These are phyloP conservation scores for Amblyteles armatorius DNA, from an alignment of 2,888 invertebrate genomes.

Conservation along the genomic window DNA sequence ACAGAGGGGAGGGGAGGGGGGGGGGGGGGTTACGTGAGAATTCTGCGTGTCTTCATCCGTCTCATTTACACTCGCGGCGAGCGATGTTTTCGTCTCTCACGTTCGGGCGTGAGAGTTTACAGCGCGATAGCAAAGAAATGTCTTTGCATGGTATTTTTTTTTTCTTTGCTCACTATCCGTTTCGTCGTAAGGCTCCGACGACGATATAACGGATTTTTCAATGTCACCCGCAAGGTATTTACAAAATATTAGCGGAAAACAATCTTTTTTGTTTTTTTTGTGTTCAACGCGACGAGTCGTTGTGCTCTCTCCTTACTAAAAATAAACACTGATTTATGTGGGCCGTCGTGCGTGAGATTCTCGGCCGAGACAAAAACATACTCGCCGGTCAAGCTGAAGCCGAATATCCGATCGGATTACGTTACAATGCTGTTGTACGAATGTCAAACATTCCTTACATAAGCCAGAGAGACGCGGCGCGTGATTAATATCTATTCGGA, in stretches of 20 bases:
- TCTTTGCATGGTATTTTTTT: conserved; percentile 1
- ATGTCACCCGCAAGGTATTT: conserved; percentile 1
- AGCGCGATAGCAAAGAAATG: background rate
- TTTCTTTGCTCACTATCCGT: background rate
- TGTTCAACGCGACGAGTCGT: conserved; percentile 18
- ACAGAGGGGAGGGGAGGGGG: background rate
- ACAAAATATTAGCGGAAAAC: background rate
- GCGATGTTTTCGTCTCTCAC: conserved; percentile 5
- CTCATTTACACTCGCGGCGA: background rate
- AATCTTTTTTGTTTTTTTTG: background rate
- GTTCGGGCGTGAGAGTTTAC: conserved; percentile 7
- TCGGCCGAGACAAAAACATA: conserved; percentile 77
- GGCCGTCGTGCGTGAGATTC: conserved; percentile 68
- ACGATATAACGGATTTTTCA: background rate
- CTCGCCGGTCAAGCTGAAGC: conserved; percentile 74
- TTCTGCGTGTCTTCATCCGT: conserved; percentile 2
- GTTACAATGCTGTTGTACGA: background rate
- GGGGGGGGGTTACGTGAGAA: conserved; percentile 1
- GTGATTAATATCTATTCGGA: no score
- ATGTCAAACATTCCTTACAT: background rate
- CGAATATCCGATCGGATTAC: conserved; percentile 14
- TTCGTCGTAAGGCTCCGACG: background rate
- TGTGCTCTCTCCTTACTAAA: conserved; percentile 72
- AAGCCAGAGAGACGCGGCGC: background rate
- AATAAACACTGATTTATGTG: conserved; percentile 77